A percentile compares a stretch with the other conserved stretches of the same genome.
phyloP scores from a whole-genome alignment of 2,888 invertebrate genomes.

The Spisula solida region DNA sequence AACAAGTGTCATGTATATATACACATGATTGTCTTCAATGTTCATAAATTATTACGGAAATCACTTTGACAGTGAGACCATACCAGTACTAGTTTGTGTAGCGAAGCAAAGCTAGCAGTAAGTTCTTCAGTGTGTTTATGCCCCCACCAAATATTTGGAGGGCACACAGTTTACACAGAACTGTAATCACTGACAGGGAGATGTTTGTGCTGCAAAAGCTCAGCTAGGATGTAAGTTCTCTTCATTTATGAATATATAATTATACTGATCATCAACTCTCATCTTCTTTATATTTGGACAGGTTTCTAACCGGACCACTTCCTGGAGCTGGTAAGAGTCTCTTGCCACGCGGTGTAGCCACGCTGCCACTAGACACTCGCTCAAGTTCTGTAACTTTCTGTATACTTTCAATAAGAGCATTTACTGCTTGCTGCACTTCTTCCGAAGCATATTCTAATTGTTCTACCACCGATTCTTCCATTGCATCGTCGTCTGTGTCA shows the following conservation, averaged over 20 bases:
- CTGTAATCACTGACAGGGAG: neutral
- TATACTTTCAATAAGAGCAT: constrained; percentile 70
- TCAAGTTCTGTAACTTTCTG: constrained; percentile 68
- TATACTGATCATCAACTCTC: neutral
- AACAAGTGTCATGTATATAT: no score
- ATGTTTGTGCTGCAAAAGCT: neutral
- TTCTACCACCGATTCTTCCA: constrained; percentile 79
- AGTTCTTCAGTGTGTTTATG: no score
- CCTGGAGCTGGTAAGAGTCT: constrained; percentile 64
- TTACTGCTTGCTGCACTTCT: constrained; percentile 72
- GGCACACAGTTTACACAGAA: no score
- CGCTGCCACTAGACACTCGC: constrained; percentile 2
- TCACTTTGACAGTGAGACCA: no score
- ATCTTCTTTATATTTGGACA: neutral
- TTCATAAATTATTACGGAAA: no score
- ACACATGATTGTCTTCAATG: no score
- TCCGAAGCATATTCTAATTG: constrained; percentile 75
- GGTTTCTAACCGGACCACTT: constrained; percentile 26
- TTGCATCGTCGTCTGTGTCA: constrained; percentile 68
- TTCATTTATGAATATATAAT: neutral
- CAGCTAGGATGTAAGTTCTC: neutral
- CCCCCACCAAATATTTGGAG: no score
- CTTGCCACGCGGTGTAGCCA: constrained; percentile 61
- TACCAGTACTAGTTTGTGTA: no score
- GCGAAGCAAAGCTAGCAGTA: no score